Conservation (phyloP, 1,140 invertebrate species). For the Galleria mellonella region DNA sequence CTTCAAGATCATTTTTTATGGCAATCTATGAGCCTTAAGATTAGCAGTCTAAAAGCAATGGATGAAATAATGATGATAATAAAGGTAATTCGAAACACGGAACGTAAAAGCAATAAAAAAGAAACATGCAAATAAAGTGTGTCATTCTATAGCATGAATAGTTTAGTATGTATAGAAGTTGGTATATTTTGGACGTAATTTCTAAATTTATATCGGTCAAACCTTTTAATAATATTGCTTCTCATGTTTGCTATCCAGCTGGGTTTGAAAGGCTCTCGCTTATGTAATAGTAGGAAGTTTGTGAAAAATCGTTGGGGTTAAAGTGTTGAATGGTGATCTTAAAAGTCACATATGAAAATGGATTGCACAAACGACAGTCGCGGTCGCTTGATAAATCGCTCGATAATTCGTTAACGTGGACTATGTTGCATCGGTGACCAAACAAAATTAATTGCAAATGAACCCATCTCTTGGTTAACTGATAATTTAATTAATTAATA, state of each 20-base stretch:
- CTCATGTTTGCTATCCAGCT: slow-evolving; percentile 1
- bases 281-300: neutral
- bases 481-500: too few species aligned
- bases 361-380: neutral
- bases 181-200: slow-evolving; percentile 1
- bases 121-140: too few species aligned
- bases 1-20: too few species aligned
- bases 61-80: too few species aligned
- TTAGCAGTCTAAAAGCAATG: too few species aligned
- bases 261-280: too few species aligned
- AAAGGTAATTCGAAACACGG: too few species aligned
- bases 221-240: slow-evolving; percentile 2
- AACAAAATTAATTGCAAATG: slow-evolving; percentile 1
- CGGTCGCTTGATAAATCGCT: neutral
- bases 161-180: too few species aligned
- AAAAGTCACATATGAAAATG: neutral
- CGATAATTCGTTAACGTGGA: neutral
- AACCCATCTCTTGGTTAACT: neutral
- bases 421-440: neutral
- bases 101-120: too few species aligned
- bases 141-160: too few species aligned
- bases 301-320: neutral
- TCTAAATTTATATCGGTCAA: slow-evolving; percentile 1
- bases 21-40: too few species aligned
- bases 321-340: neutral